Base-by-base conservation (phyloP, 2,888 invertebrate genomes). In the Polymixis lichenea region DNA sequence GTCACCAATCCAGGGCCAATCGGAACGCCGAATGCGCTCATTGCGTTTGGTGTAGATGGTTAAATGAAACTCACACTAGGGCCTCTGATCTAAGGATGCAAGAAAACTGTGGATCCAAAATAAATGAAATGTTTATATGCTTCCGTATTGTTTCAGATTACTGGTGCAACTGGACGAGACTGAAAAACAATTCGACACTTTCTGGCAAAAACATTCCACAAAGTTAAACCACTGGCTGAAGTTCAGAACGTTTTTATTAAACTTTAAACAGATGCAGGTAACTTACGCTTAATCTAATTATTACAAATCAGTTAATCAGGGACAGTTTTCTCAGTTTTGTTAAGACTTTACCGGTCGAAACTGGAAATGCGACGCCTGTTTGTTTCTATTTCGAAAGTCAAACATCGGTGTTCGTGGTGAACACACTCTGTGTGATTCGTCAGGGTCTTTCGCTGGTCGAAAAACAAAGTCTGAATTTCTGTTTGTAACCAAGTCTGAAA, bases 121-220 rank as follows among this genome's bases (percentile, higher is more conserved):
- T 22, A 0, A 73, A 58, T 49, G 0, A 25, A 74, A 51, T 15
- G n/a, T 49, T 28, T 25, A n/a, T 58, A 72, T 32, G 15, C 7
- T 75, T 53, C 53, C 66, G 19, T 70, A 4, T 79, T 56, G 49
- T 91, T 97, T 88, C 96, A 98, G 99, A 95, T 97, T 99, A 91
- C 96, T 99, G 88, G 98, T 99, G 77, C 99, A 99, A 96, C 96
- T 99, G 91, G 99, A 99, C 94, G 99, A 99, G 97, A 99, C 99
- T 86, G 98, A 99, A 95, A 97, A 98, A 89, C 98, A 98, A 85
- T 99, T 99, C 94, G 99, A 99, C 94, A 98, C 98, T 89, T 99
- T 99, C 96, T 99, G 99, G 99, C 97, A 98, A 75, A 98, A 98
- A 90, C 99, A 99, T 97, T 98, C 99, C 89, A 98, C 98, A 77